Evolutionary conservation across 2,888 invertebrate genomes (phyloP).

Genomic region (Melitaea athalia): DNA sequence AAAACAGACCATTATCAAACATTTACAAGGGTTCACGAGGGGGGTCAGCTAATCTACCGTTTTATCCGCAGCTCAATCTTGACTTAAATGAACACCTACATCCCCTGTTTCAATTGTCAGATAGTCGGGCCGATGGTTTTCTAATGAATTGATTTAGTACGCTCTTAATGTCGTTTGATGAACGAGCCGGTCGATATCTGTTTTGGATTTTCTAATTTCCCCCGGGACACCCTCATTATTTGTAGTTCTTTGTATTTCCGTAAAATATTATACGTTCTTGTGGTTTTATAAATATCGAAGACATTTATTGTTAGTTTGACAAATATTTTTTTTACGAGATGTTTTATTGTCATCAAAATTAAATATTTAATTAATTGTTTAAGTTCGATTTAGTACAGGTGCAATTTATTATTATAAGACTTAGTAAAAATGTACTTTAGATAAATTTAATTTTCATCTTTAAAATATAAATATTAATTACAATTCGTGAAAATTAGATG

Average conservation of each 20-base stretch:
- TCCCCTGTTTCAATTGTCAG: constrained; percentile 66
- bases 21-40: not conserved
- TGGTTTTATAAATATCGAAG: no score
- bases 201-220: constrained; percentile 25
- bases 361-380: no score
- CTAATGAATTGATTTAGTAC: constrained; percentile 75
- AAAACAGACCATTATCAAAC: not conserved
- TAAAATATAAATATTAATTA: no score
- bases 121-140: constrained; percentile 67
- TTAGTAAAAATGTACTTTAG: no score
- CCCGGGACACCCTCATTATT: constrained; percentile 27
- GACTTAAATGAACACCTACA: constrained; percentile 77
- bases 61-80: constrained; percentile 77
- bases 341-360: no score
- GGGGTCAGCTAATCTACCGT: constrained; percentile 41
- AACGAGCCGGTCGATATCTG: constrained; percentile 45
- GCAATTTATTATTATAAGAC: no score
- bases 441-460: no score
- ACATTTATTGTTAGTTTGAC: no score
- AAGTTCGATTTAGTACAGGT: no score
- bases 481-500: no score
- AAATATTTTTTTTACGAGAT: no score
- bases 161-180: constrained; percentile 59
- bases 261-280: not conserved
- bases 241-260: not conserved